A percentile compares a stretch with the other conserved stretches of the same genome.
Evolutionary conservation across 2,888 invertebrate species (phyloP).

Genomic region (Hoplodrina blanda): DNA sequence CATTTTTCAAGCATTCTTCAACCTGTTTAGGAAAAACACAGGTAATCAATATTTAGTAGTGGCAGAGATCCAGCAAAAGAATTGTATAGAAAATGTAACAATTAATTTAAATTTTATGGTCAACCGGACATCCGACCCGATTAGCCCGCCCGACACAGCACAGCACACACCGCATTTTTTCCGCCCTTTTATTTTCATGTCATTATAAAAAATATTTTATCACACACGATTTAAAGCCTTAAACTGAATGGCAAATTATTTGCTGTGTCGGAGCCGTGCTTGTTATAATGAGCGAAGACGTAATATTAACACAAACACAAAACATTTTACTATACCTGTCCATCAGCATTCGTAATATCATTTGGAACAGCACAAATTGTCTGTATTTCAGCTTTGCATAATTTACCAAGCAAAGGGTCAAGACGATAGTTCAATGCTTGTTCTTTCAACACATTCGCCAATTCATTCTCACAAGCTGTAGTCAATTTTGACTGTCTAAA

Average conservation of each 20-base stretch:
- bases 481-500: slow-evolving; percentile 94
- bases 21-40: slow-evolving; percentile 83
- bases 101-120: too few species aligned
- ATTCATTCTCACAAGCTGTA: slow-evolving; percentile 94
- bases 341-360: slow-evolving; percentile 86
- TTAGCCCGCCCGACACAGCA: too few species aligned
- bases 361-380: slow-evolving; percentile 91
- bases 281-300: too few species aligned
- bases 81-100: not conserved
- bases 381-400: slow-evolving; percentile 94
- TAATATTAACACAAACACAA: not conserved
- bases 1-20: slow-evolving; percentile 97
- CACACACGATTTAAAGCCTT: too few species aligned
- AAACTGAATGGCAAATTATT: too few species aligned
- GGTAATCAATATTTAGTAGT: not conserved
- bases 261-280: too few species aligned
- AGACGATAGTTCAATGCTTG: slow-evolving; percentile 97
- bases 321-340: slow-evolving; percentile 77
- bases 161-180: too few species aligned
- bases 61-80: not conserved
- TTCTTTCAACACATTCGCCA: slow-evolving; percentile 95
- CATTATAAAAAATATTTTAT: too few species aligned
- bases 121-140: too few species aligned
- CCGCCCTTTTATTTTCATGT: too few species aligned
- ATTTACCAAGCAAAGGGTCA: slow-evolving; percentile 95